Evolutionary conservation across 2,113 vertebrate genomes (phyloP), one percentile per base, ranked within the genome.

Genomic region (Oryzias javanicus): DNA sequence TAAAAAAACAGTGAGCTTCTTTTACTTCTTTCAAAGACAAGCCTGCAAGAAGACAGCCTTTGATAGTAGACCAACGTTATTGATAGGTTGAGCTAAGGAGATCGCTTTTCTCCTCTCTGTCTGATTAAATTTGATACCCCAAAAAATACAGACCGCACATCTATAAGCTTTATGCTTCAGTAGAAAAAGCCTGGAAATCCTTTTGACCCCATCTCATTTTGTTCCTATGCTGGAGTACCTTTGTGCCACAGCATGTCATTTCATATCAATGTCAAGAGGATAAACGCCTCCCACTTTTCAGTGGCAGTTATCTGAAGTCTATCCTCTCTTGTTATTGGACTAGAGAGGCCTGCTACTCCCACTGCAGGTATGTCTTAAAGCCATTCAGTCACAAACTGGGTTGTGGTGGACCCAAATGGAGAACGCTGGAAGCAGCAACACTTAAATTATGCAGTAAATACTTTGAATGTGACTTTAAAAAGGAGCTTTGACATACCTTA

Each of bases 101-200:
- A 44, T 60, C 22, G 54, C 24, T 67, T 65, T 49, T 19, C 35
- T 65, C 18, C 45, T 51, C 20, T 56, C n/a, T 49, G 29, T 19
- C n/a, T 48, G 20, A 41, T 51, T 57, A 29, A 57, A 60, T 78
- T 35, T 27, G 53, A 60, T 61, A 17, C 44, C 35, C 35, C 24
- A 59, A 63, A 67, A 46, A 46, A 54, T n/a, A 46, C 41, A 42
- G 25, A 19, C 1, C 14, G 7, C 12, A 45, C 14, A 52, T 44
- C 50, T 65, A 13, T 44, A 24, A 40, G 25, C 22, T 75, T 55
- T 16, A 52, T 60, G 49, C 70, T 22, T 58, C 47, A 60, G 49
- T 70, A 41, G n/a, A 55, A 27, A 27, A 66, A 69, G 46, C 20
- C 16, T 60, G 10, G 45, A 64, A 77, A 57, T n/a, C 41, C 24